A percentile compares a stretch with the other conserved stretches of the same genome.
These are phyloP conservation scores for Galleria mellonella DNA, from an alignment of 1,140 invertebrate genomes.

Conservation along the genomic window DNA sequence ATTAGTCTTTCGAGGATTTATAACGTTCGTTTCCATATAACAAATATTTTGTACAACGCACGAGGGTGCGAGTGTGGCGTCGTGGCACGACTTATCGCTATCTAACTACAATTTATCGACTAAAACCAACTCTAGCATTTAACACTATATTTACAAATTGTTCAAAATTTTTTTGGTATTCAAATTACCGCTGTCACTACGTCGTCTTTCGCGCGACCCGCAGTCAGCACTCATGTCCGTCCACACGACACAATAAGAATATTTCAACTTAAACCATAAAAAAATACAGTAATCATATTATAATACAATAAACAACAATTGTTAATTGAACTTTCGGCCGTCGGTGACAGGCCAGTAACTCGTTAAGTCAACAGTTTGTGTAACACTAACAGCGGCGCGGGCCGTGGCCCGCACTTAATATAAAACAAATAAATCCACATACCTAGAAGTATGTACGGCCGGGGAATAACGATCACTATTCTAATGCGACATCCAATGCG, in stretches of 20 bases:
- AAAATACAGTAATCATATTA: conserved; percentile 71
- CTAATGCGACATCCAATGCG: conserved; percentile 37
- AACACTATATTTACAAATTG: conserved; percentile 70
- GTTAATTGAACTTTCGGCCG: conserved; percentile 55
- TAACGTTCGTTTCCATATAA: conserved; percentile 67
- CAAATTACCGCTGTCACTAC: conserved; percentile 61
- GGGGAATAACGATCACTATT: conserved; percentile 56
- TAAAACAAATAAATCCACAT: conserved; percentile 69
- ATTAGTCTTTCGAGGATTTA: conserved; percentile 65
- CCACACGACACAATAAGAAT: conserved; percentile 59
- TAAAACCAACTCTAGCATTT: conserved; percentile 61
- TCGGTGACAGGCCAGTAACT: conserved; percentile 33
- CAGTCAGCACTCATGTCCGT: conserved; percentile 39
- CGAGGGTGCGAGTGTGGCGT: conserved; percentile 58
- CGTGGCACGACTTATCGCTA: conserved; percentile 63
- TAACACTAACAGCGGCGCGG: conserved; percentile 52
- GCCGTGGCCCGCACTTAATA: conserved; percentile 12
- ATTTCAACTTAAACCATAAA: conserved; percentile 67
- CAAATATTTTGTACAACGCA: conserved; percentile 73
- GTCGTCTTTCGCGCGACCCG: conserved; percentile 43
- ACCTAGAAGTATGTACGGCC: conserved; percentile 63
- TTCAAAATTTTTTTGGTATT: conserved; percentile 73
- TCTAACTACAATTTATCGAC: conserved; percentile 57
- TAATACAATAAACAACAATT: conserved; percentile 70
- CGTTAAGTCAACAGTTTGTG: conserved; percentile 48